Percentiles rank a stretch among this genome's conserved stretches.
These are phyloP conservation scores for Ornithoptera priamus DNA, from an alignment of 2,888 invertebrate species.

Conservation along the genomic window DNA sequence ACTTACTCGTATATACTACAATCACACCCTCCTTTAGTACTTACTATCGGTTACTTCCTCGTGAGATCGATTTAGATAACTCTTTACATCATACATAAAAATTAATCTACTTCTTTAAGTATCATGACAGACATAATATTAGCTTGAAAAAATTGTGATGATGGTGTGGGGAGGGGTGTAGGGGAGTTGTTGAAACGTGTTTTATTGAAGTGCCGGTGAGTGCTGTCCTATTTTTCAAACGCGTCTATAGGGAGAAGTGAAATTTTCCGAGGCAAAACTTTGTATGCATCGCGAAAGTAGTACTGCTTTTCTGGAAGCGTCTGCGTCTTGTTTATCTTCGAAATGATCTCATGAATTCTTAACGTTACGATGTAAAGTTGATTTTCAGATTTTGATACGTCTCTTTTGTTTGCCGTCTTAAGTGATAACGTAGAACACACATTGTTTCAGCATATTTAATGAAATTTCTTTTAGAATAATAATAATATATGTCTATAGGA, in stretches of 20 bases:
- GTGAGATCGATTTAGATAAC: neutral
- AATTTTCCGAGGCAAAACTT: constrained; percentile 14
- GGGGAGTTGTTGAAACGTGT: constrained; percentile 20
- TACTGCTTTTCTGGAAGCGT: constrained; percentile 16
- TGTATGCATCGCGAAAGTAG: constrained; percentile 19
- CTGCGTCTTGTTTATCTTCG: constrained; percentile 23
- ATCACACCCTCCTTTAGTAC: too few relatives aligned
- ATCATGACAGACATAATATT: neutral
- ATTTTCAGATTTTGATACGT: constrained; percentile 2
- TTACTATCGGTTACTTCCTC: too few relatives aligned
- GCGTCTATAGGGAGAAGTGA: constrained; percentile 18
- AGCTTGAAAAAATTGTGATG: constrained; percentile 1
- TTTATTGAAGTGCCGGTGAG: constrained; percentile 21
- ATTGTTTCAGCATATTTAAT: neutral
- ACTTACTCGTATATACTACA: too few relatives aligned
- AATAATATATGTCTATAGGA: too few relatives aligned
- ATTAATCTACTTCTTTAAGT: neutral
- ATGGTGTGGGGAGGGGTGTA: neutral
- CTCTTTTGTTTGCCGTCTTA: neutral
- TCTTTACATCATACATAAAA: neutral
- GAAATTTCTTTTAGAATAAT: neutral
- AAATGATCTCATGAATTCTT: constrained; percentile 23
- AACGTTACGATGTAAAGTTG: constrained; percentile 3
- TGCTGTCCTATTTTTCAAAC: constrained; percentile 24
- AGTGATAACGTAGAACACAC: neutral